Base-by-base conservation (phyloP, 2,797 vertebrate species). In the Crypturellus tataupa region DNA sequence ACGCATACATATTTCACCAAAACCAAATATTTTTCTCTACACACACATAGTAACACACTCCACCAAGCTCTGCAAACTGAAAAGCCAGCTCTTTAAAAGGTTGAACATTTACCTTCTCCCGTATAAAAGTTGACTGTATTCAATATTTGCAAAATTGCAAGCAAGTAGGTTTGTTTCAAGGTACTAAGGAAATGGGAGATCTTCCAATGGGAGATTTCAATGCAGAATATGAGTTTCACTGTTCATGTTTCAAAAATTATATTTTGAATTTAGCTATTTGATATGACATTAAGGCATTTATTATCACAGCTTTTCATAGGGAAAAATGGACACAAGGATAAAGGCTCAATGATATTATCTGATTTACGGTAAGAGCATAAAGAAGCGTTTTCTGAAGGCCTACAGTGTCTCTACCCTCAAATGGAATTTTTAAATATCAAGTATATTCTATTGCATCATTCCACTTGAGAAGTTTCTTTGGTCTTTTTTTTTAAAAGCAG, bases 41-140 rank as follows among this genome's bases (percentile, higher is more conserved):
- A 85, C 94, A 85, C 94, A 94, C 84, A 94, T 87, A 85, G 89
- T 29, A 85, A 89, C 76, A 83, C 46, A 82, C 5, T n/a, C 37
- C 49, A 85, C 55, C 55, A 92, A 60, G 51, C 85, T 80, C 47
- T 69, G 29, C 62, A 92, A 89, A 85, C 77, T 31, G 88, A 95
- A 85, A 86, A 95, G 79, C 58, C 91, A 80, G 79, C 14, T 59
- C 90, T 92, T 88, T 70, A 53, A 83, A 90, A 65, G 23, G 40
- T 72, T 89, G 44, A 95, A 90, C 29, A 2, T 71, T 62, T 78
- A 87, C 70, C 46, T 94, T 78, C 55, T 92, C 62, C 65, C 46
- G 65, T 46, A 89, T 56, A 89, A 77, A 95, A 85, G 29, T 21
- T 86, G 85, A 86, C 71, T 42, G 15, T 25, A 88, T 55, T 89